phyloP scores from a whole-genome alignment of 92 coral and sea anemone species.

The Virgularia gustaviana region DNA sequence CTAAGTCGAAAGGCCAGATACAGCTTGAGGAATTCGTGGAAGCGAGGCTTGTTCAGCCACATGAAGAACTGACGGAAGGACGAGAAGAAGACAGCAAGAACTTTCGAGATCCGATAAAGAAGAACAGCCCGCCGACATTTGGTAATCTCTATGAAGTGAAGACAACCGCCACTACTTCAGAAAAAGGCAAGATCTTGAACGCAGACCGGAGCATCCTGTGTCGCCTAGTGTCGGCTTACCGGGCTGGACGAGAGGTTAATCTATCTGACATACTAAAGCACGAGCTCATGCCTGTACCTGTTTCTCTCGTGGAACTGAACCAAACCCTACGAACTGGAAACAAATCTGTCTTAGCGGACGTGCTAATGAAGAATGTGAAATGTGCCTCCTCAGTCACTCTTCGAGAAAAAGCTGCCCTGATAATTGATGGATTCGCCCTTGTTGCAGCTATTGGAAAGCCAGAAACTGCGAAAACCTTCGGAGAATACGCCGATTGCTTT shows the following conservation, averaged over 20 bases:
- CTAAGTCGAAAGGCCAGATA: conserved; percentile 29
- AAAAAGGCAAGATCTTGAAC: conserved; percentile 20
- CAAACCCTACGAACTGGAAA: conserved; percentile 19
- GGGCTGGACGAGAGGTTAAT: conserved; percentile 4
- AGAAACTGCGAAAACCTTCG: not conserved
- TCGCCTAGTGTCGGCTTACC: conserved; percentile 11
- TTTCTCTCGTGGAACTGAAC: conserved; percentile 16
- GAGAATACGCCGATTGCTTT: conserved; percentile 24
- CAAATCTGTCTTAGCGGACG: conserved; percentile 9
- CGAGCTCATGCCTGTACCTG: conserved; percentile 16
- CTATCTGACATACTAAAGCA: conserved; percentile 8
- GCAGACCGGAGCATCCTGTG: conserved; percentile 27
- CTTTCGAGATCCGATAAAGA: not conserved
- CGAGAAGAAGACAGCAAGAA: not conserved
- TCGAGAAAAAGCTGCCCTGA: not conserved
- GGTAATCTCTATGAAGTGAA: not conserved
- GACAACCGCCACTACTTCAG: not conserved
- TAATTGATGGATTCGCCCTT: conserved; percentile 14
- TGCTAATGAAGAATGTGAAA: conserved; percentile 7
- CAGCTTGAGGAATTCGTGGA: conserved; percentile 26
- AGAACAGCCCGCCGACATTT: not conserved
- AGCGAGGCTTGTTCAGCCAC: not conserved
- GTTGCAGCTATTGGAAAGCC: conserved; percentile 29
- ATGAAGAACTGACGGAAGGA: too few species aligned
- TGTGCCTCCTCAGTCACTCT: not conserved